These are phyloP conservation scores for sheep (Ovis aries) DNA, from an alignment of 2,113 vertebrate species.

Conservation along the genomic window DNA sequence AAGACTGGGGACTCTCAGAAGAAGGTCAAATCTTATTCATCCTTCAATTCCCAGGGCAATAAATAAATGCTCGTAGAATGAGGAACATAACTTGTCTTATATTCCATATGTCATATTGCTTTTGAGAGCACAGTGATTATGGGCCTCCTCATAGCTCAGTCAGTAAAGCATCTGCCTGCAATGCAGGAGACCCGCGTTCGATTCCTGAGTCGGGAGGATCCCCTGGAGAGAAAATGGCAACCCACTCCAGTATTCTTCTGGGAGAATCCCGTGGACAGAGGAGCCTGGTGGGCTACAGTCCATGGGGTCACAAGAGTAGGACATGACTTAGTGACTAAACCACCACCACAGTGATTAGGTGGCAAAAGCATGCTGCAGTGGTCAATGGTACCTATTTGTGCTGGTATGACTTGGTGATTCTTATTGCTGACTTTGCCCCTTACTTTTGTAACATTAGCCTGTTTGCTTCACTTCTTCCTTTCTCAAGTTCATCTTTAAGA, in stretches of 20 bases:
- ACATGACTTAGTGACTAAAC: neutral
- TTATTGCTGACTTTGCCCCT: neutral
- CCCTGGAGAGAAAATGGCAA: neutral
- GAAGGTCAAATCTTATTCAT: neutral
- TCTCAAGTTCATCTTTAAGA: neutral
- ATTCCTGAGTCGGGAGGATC: neutral
- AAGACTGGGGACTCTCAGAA: neutral
- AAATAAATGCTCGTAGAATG: neutral
- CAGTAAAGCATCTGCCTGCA: neutral
- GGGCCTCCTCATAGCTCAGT: neutral
- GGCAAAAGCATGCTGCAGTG: fast-evolving
- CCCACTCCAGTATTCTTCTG: neutral
- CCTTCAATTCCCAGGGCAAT: neutral
- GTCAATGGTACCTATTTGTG: fast-evolving
- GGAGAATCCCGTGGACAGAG: neutral
- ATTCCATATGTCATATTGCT: neutral
- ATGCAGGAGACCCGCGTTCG: fast-evolving
- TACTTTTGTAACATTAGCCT: neutral
- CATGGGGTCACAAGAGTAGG: neutral
- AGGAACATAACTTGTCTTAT: neutral
- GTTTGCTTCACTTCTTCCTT: neutral
- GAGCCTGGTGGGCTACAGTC: neutral
- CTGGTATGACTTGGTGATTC: neutral
- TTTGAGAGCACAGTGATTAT: neutral
- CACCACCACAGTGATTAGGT: neutral